Evolutionary conservation across 1,140 invertebrate genomes (phyloP).

Genomic region (Drosophila sulfurigaster): DNA sequence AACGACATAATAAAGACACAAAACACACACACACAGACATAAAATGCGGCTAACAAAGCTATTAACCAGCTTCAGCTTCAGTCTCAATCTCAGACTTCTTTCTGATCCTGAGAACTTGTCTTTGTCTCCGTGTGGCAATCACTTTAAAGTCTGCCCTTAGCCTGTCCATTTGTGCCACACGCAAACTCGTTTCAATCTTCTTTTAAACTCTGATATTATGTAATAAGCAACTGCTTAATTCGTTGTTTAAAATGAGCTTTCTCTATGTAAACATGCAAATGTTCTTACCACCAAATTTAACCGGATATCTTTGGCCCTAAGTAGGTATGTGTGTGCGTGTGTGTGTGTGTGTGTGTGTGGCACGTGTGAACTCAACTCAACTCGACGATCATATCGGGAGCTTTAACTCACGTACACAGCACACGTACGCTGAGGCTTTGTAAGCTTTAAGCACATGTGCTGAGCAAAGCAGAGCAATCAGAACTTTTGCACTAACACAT

Average conservation of each 20-base stretch:
- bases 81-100: not conserved
- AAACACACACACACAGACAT: constrained; percentile 37
- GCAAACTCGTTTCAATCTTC: constrained; percentile 16
- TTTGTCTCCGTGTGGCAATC: constrained; percentile 18
- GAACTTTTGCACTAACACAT: constrained; percentile 3
- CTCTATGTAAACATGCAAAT: constrained; percentile 1
- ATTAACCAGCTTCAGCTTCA: constrained; percentile 56
- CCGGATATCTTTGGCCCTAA: constrained; percentile 7
- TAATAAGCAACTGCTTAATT: not conserved
- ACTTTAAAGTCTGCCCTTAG: constrained; percentile 7
- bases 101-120: constrained; percentile 29
- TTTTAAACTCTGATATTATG: constrained; percentile 2
- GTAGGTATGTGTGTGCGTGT: no score
- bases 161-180: constrained; percentile 32
- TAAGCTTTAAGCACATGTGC: not conserved
- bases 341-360: not conserved
- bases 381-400: not conserved
- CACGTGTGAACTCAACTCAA: constrained; percentile 1
- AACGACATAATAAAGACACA: constrained; percentile 50
- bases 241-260: not conserved
- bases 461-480: constrained; percentile 2
- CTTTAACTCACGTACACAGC: constrained; percentile 7
- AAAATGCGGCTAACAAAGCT: constrained; percentile 64
- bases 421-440: constrained; percentile 1
- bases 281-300: constrained; percentile 5